phyloP scores from a whole-genome alignment of 2,888 invertebrate species.

The Lepeophtheirus nordmannii region DNA sequence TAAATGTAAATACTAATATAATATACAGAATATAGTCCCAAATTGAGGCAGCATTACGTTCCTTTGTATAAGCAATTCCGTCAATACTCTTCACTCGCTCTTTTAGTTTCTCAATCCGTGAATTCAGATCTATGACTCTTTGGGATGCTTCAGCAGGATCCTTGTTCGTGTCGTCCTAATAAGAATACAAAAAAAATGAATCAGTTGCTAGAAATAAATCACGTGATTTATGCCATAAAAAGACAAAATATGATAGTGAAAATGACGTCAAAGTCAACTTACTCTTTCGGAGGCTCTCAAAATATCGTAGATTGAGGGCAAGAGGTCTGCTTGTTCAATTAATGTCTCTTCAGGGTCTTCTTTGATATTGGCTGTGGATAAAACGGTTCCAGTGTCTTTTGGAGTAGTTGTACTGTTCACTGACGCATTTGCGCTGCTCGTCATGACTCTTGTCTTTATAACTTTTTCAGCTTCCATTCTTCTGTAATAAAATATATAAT shows the following conservation, averaged over 20 bases:
- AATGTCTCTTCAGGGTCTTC: background rate
- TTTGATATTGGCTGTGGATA: background rate
- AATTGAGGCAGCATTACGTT: background rate
- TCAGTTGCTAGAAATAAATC: background rate
- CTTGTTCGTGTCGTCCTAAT: background rate
- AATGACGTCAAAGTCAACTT: background rate
- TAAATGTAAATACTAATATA: too few species aligned
- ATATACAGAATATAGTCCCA: too few species aligned
- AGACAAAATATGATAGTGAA: too few species aligned
- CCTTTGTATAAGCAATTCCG: slow-evolving; percentile 10
- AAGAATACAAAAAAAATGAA: background rate
- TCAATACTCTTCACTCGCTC: slow-evolving; percentile 1
- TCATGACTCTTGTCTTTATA: too few species aligned
- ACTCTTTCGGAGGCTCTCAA: background rate
- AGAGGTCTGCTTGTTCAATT: background rate
- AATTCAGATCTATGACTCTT: slow-evolving; percentile 4
- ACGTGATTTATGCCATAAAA: too few species aligned
- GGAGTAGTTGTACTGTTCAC: too few species aligned
- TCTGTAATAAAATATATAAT: too few species aligned
- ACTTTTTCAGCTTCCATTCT: too few species aligned
- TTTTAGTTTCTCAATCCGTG: slow-evolving; percentile 7
- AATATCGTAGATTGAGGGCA: background rate
- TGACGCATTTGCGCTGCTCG: too few species aligned
- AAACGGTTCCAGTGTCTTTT: too few species aligned
- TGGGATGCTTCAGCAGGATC: slow-evolving; percentile 15